Percentiles rank a stretch among this genome's conserved stretches.
Evolutionary conservation across 2,113 vertebrate species (phyloP).

Genomic region (Neopipo cinnamomea): DNA sequence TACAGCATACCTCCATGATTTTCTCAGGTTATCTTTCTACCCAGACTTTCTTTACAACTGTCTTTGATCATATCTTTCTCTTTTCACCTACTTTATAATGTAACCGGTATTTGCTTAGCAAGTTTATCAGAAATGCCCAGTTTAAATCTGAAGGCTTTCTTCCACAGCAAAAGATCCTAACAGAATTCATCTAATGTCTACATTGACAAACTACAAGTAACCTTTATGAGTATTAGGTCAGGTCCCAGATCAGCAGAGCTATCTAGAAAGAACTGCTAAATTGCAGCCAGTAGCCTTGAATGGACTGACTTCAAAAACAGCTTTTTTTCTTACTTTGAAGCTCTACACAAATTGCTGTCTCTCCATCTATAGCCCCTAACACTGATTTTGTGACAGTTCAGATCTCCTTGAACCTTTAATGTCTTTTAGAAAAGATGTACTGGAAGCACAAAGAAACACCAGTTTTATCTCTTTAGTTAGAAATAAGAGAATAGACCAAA

Average conservation of each 20-base stretch:
- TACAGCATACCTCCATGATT: neutral
- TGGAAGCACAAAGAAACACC: neutral
- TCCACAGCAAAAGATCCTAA: neutral
- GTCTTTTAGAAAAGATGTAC: neutral
- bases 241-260: neutral
- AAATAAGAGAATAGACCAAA: neutral
- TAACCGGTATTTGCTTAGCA: constrained; percentile 16
- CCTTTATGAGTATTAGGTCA: constrained; percentile 20
- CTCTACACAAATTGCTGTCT: neutral
- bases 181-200: neutral
- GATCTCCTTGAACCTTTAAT: neutral
- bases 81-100: neutral
- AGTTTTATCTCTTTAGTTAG: neutral
- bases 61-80: constrained; percentile 16
- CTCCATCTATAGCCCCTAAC: neutral
- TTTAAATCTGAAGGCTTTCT: constrained; percentile 30
- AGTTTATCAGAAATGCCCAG: constrained; percentile 11
- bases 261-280: constrained; percentile 21
- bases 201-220: neutral
- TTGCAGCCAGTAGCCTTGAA: neutral
- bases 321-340: neutral
- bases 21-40: neutral
- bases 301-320: neutral
- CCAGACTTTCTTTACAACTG: neutral
- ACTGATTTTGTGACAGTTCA: neutral